These are phyloP conservation scores for Hippopotamus amphibius DNA, from an alignment of 2,113 vertebrate species.

Conservation along the genomic window DNA sequence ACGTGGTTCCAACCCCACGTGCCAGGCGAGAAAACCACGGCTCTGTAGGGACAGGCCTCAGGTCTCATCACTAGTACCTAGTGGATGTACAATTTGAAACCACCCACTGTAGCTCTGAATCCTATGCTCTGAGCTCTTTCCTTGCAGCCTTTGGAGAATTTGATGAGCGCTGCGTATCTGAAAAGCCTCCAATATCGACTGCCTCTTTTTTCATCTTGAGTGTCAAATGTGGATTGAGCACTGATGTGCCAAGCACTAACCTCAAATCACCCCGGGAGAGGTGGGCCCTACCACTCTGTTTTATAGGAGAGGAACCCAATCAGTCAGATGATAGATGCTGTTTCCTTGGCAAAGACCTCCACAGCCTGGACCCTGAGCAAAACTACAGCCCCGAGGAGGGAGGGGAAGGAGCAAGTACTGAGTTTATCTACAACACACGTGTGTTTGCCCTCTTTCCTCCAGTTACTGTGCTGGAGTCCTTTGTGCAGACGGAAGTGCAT, in stretches of 20 bases:
- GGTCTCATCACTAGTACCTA: not conserved
- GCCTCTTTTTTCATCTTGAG: not conserved
- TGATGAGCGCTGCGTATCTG: not conserved
- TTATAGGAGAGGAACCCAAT: not conserved
- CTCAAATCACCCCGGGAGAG: not conserved
- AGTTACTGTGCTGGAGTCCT: not conserved
- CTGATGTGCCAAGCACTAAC: not conserved
- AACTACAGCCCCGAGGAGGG: not conserved
- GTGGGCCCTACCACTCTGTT: not conserved
- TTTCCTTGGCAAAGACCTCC: not conserved
- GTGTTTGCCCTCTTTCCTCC: not conserved
- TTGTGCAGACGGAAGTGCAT: not conserved
- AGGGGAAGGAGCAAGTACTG: constrained; percentile 1
- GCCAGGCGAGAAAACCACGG: not conserved
- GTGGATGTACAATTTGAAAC: not conserved
- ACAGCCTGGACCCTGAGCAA: not conserved
- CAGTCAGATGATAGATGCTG: not conserved
- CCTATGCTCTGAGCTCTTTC: not conserved
- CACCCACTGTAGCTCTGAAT: not conserved
- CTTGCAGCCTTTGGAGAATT: not conserved
- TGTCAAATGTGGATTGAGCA: not conserved
- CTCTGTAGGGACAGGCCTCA: not conserved
- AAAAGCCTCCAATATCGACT: not conserved
- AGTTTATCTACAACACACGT: not conserved
- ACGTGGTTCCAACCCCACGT: not conserved